Conservation (phyloP, 2,888 invertebrate species). For the Eupithecia centaureata region DNA sequence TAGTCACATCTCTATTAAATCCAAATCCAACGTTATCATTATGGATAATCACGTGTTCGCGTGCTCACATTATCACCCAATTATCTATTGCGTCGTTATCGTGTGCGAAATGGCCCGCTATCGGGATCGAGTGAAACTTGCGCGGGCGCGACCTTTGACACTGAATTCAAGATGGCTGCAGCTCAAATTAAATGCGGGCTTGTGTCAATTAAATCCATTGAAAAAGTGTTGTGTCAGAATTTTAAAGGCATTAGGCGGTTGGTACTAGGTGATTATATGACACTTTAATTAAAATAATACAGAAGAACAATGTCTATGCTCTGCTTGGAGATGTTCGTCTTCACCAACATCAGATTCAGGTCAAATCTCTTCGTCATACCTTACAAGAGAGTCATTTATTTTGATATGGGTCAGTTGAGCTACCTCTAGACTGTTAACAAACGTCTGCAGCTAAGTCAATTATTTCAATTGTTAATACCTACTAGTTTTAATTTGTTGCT, state of each 20-base stretch:
- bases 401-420: too few relatives aligned
- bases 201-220: slow-evolving; percentile 12
- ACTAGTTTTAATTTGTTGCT: too few relatives aligned
- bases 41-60: slow-evolving; percentile 45
- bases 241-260: background rate
- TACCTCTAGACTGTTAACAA: too few relatives aligned
- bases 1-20: slow-evolving; percentile 27
- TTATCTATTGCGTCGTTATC: slow-evolving; percentile 57
- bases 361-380: background rate
- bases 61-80: slow-evolving; percentile 57
- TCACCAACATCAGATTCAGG: background rate
- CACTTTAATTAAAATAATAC: background rate
- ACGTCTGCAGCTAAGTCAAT: too few relatives aligned
- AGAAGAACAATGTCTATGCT: background rate
- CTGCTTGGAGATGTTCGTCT: background rate
- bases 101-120: slow-evolving; percentile 66
- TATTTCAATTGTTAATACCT: too few relatives aligned
- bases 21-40: slow-evolving; percentile 47
- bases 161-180: slow-evolving; percentile 72
- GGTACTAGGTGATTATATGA: background rate
- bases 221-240: background rate
- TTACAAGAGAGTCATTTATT: background rate
- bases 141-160: slow-evolving; percentile 74
- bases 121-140: slow-evolving; percentile 64
- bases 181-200: slow-evolving; percentile 61